Percentiles rank a stretch among this genome's conserved stretches.
phyloP scores from a whole-genome alignment of 2,797 vertebrate species.

The Enteromius thamalakanensis region DNA sequence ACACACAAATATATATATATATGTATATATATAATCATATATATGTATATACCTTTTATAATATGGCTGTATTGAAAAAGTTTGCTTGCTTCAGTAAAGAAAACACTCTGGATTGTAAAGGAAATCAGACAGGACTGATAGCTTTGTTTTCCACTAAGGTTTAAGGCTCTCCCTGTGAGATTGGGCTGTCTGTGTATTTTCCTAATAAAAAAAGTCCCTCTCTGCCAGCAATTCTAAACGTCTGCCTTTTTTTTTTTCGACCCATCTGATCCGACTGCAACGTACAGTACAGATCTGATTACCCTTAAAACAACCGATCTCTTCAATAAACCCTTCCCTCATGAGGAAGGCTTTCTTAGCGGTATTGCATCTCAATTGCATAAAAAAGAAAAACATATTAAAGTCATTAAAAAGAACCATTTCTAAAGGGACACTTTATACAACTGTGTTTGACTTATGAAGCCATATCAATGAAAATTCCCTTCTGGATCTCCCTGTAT shows the following conservation, averaged over 20 bases:
- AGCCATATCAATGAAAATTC: slow-evolving; percentile 64
- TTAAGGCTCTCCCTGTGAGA: slow-evolving; percentile 81
- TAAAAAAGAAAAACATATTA: slow-evolving; percentile 64
- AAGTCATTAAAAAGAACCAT: slow-evolving; percentile 64
- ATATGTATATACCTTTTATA: slow-evolving; percentile 79
- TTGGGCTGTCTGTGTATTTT: slow-evolving; percentile 58
- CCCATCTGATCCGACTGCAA: slow-evolving; percentile 50
- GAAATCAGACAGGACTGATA: slow-evolving; percentile 75
- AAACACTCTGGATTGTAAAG: slow-evolving; percentile 79
- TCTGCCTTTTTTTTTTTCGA: background rate
- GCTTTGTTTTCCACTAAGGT: slow-evolving; percentile 66
- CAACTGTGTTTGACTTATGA: slow-evolving; percentile 75
- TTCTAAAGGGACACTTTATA: slow-evolving; percentile 75
- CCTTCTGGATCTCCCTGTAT: slow-evolving; percentile 72
- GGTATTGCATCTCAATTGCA: slow-evolving; percentile 83
- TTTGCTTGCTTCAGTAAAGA: slow-evolving; percentile 81
- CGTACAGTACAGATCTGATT: slow-evolving; percentile 65
- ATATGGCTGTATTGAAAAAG: slow-evolving; percentile 86
- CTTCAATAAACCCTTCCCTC: slow-evolving; percentile 52
- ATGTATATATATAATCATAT: slow-evolving; percentile 75
- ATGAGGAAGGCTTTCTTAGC: slow-evolving; percentile 67
- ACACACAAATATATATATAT: slow-evolving; percentile 87
- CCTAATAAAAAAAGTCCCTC: slow-evolving; percentile 58
- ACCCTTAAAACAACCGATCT: slow-evolving; percentile 61
- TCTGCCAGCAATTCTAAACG: slow-evolving; percentile 1